Evolutionary conservation across 2,113 vertebrate species (phyloP).

Genomic region (Amazona guildingii): DNA sequence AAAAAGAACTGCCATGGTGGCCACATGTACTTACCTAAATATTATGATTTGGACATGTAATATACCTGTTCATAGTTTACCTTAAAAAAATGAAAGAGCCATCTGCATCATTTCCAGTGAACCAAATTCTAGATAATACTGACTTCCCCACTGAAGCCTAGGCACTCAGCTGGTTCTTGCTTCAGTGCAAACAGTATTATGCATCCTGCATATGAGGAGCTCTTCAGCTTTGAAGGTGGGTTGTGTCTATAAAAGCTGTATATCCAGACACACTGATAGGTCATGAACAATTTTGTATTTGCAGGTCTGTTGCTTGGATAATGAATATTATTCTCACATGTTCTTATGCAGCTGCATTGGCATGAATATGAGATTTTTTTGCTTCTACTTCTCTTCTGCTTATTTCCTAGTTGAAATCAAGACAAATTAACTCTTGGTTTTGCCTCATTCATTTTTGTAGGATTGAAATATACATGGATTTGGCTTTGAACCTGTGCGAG

Average conservation of each 20-base stretch:
- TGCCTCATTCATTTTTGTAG: neutral
- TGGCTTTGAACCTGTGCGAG: neutral
- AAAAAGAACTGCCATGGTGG: neutral
- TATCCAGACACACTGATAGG: neutral
- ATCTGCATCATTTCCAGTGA: neutral
- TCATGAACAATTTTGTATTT: constrained; percentile 11
- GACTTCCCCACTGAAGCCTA: neutral
- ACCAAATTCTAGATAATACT: neutral
- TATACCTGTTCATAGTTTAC: neutral
- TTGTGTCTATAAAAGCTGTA: neutral
- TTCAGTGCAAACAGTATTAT: neutral
- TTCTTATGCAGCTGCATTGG: neutral
- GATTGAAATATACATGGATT: neutral
- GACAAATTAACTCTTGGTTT: neutral
- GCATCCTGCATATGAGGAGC: neutral
- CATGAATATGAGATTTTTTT: neutral
- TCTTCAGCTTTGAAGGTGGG: constrained; percentile 15
- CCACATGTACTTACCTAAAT: neutral
- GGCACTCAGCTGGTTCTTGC: neutral
- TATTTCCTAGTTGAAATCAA: constrained; percentile 21
- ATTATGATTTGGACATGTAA: neutral
- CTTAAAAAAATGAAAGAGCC: neutral
- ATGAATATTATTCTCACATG: constrained; percentile 15
- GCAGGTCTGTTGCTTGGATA: neutral
- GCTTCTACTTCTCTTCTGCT: constrained; percentile 18